phyloP scores from a whole-genome alignment of 2,797 vertebrate genomes.

The Lycodopsis pacificus region DNA sequence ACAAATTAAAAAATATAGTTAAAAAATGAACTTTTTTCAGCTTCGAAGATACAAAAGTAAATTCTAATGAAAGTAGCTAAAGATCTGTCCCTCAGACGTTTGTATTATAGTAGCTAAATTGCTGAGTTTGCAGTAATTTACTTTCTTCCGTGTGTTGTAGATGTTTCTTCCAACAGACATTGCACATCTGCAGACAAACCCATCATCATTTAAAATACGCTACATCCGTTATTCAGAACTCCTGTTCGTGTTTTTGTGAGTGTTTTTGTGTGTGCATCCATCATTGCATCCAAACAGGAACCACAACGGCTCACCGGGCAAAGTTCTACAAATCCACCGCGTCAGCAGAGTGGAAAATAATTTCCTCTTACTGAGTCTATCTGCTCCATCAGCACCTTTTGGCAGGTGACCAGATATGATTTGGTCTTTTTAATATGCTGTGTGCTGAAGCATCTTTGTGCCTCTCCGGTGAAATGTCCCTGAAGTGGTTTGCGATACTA shows the following conservation, averaged over 20 bases:
- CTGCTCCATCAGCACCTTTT: slow-evolving; percentile 36
- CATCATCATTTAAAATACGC: background rate
- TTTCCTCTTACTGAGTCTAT: slow-evolving; percentile 9
- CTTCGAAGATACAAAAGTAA: background rate
- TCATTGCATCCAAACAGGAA: background rate
- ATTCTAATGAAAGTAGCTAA: background rate
- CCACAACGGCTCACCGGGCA: background rate
- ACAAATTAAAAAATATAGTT: background rate
- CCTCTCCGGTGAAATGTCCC: background rate
- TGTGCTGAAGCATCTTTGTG: too few relatives aligned
- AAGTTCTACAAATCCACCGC: slow-evolving; percentile 10
- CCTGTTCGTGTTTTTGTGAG: background rate
- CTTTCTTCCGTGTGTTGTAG: background rate
- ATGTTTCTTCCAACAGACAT: background rate
- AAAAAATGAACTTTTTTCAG: background rate
- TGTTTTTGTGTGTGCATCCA: background rate
- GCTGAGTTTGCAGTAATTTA: background rate
- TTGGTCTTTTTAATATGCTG: background rate
- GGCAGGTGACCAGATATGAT: slow-evolving; percentile 7
- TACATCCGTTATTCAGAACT: background rate
- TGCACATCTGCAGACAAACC: background rate
- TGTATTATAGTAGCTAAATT: background rate
- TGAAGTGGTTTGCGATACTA: background rate
- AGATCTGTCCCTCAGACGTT: background rate
- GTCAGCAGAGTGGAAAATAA: slow-evolving; percentile 31